Evolutionary conservation across 1,140 invertebrate genomes (phyloP).

Genomic region (Drosophila littoralis): DNA sequence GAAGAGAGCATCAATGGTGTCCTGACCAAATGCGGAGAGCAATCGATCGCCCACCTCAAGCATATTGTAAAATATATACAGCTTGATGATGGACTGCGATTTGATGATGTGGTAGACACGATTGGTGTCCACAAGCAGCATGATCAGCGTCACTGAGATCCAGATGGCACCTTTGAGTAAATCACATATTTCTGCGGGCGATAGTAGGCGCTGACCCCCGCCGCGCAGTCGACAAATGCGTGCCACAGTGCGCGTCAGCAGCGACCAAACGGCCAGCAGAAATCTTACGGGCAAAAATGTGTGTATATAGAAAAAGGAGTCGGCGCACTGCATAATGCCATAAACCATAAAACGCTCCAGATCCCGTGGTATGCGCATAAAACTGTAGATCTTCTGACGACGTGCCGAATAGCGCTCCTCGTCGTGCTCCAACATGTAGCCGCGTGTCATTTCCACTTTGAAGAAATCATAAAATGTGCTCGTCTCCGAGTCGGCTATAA

Average conservation of each 20-base stretch:
- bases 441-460: conserved; percentile 94
- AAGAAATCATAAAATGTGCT: conserved; percentile 88
- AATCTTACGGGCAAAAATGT: conserved; percentile 98
- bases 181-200: conserved; percentile 98
- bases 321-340: conserved; percentile 98
- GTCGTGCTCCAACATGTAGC: conserved; percentile 96
- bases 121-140: conserved; percentile 97
- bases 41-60: conserved; percentile 98
- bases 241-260: conserved; percentile 89
- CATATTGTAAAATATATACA: conserved; percentile 99
- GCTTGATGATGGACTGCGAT: conserved; percentile 99
- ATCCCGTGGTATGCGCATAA: conserved; percentile 97
- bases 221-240: conserved; percentile 89
- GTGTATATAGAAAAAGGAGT: conserved; percentile 98
- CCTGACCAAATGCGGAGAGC: conserved; percentile 99
- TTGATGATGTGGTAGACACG: conserved; percentile 99
- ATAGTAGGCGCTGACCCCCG: conserved; percentile 86
- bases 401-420: conserved; percentile 96
- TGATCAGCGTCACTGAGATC: conserved; percentile 92
- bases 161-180: conserved; percentile 96
- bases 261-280: conserved; percentile 92
- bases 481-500: conserved; percentile 37
- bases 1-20: conserved; percentile 97
- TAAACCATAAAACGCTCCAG: conserved; percentile 97
- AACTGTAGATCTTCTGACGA: conserved; percentile 98